phyloP scores from a whole-genome alignment of 2,113 vertebrate genomes.

The Lutjanus erythropterus region DNA sequence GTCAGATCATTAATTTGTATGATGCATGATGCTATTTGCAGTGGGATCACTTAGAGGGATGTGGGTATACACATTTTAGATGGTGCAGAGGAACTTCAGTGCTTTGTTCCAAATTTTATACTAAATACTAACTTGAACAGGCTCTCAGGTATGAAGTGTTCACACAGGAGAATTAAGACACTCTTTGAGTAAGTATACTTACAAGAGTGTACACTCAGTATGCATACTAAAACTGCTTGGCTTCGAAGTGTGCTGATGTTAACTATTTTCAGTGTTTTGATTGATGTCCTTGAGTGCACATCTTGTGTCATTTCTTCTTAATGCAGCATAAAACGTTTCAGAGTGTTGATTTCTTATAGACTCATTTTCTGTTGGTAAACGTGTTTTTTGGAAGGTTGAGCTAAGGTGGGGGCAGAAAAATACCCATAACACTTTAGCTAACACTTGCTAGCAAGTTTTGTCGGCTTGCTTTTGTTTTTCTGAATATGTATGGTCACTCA shows the following conservation, averaged over 20 bases:
- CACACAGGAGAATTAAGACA: neutral
- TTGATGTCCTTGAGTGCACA: neutral
- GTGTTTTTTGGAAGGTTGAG: too few species aligned
- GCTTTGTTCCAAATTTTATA: neutral
- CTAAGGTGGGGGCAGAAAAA: too few species aligned
- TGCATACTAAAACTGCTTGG: neutral
- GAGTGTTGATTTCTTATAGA: neutral
- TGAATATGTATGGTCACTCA: too few species aligned
- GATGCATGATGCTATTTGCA: constrained; percentile 14
- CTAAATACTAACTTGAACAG: neutral
- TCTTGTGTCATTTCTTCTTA: neutral
- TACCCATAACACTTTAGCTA: too few species aligned
- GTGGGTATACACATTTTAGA: neutral
- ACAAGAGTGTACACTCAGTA: neutral
- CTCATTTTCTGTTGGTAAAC: too few species aligned
- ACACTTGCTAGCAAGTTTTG: too few species aligned
- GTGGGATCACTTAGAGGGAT: neutral
- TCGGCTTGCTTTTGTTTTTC: too few species aligned
- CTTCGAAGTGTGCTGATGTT: neutral
- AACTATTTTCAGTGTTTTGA: neutral
- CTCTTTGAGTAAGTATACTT: neutral
- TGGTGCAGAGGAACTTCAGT: neutral
- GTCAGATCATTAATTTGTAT: neutral
- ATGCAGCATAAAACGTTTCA: too few species aligned
- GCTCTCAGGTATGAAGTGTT: neutral